Percentiles rank a stretch among this genome's conserved stretches.
phyloP scores from a whole-genome alignment of 2,888 invertebrate species.

The Hemistola chrysoprasaria region DNA sequence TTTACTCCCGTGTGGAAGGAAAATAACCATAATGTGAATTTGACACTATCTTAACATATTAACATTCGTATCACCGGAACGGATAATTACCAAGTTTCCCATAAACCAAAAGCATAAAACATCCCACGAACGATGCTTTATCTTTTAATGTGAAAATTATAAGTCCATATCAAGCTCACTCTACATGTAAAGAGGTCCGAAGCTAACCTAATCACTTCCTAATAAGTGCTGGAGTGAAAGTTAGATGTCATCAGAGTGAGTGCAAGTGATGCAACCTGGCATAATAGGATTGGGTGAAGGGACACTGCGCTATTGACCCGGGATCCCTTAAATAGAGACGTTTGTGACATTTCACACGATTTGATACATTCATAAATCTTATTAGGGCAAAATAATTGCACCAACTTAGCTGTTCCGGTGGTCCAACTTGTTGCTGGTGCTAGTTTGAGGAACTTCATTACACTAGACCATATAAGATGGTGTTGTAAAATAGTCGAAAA shows the following conservation, averaged over 20 bases:
- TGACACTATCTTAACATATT: constrained; percentile 9
- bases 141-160: constrained; percentile 28
- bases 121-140: constrained; percentile 14
- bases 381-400: too few relatives aligned
- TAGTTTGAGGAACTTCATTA: too few relatives aligned
- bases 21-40: too few relatives aligned
- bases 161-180: constrained; percentile 10
- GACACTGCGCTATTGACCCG: constrained; percentile 5
- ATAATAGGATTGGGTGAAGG: constrained; percentile 22
- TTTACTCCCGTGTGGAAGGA: too few relatives aligned
- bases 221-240: constrained; percentile 60
- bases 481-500: too few relatives aligned
- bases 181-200: constrained; percentile 25
- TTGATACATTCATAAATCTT: too few relatives aligned
- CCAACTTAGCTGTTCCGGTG: too few relatives aligned
- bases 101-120: constrained; percentile 13
- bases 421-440: too few relatives aligned
- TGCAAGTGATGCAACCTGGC: constrained; percentile 35
- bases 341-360: not conserved
- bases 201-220: constrained; percentile 44
- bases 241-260: constrained; percentile 30
- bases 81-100: constrained; percentile 9
- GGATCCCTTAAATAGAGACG: constrained; percentile 2
- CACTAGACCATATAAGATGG: too few relatives aligned
- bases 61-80: constrained; percentile 6